Evolutionary conservation across 1,140 invertebrate genomes (phyloP).

Genomic region (Aphelinus atriplicis): DNA sequence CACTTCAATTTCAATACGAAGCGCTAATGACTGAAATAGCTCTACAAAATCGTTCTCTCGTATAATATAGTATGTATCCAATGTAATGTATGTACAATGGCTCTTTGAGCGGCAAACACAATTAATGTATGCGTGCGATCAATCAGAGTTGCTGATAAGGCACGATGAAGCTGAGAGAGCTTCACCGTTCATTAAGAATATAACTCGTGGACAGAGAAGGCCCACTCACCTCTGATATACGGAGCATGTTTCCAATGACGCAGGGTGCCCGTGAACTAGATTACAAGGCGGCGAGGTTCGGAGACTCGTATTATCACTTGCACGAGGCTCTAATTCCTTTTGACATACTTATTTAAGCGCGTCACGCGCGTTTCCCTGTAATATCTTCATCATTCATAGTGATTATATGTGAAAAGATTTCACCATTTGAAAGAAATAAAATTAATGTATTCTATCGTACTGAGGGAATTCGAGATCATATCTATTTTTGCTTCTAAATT

Average conservation of each 20-base stretch:
- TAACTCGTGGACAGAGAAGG: neutral
- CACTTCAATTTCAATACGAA: slow-evolving; percentile 5
- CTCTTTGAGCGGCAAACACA: neutral
- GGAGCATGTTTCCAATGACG: neutral
- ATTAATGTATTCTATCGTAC: too few species aligned
- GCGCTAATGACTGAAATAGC: neutral
- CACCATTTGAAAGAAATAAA: too few species aligned
- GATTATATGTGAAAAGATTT: too few species aligned
- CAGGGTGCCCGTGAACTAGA: slow-evolving; percentile 1
- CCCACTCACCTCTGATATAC: neutral
- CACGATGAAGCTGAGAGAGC: slow-evolving; percentile 3
- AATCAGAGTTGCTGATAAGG: slow-evolving; percentile 24
- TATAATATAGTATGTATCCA: slow-evolving; percentile 4
- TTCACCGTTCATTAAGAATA: neutral
- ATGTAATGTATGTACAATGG: slow-evolving; percentile 11
- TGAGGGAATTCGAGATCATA: too few species aligned
- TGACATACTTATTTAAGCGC: too few species aligned
- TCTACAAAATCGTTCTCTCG: neutral
- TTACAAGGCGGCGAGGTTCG: slow-evolving; percentile 11
- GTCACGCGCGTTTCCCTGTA: too few species aligned
- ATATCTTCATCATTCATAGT: too few species aligned
- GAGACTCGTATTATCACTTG: slow-evolving; percentile 15
- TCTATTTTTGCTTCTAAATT: too few species aligned
- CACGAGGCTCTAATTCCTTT: slow-evolving; percentile 7
- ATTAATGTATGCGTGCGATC: slow-evolving; percentile 17